A percentile compares a stretch with the other conserved stretches of the same genome.
Evolutionary conservation across 2,888 invertebrate genomes (phyloP).

Genomic region (Smittia aterrima): DNA sequence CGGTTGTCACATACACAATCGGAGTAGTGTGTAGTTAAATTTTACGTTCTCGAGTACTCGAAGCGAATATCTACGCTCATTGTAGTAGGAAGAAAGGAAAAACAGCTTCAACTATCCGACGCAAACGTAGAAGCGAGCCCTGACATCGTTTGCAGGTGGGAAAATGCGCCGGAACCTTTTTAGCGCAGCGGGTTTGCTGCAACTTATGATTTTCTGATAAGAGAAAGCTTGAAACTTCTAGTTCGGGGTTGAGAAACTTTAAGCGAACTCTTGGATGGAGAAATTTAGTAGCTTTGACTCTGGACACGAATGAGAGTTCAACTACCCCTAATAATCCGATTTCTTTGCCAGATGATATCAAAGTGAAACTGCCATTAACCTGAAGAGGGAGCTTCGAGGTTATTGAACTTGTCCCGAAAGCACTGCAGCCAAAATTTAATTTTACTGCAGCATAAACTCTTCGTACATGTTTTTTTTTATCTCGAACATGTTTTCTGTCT

Average conservation of each 20-base stretch:
- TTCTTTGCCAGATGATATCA: background rate
- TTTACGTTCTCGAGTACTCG: too few relatives aligned
- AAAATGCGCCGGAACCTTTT: background rate
- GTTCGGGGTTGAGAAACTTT: background rate
- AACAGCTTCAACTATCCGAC: background rate
- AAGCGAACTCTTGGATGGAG: too few relatives aligned
- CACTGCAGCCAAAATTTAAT: background rate
- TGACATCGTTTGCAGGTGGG: background rate
- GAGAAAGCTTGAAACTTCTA: slow-evolving; percentile 15
- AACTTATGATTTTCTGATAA: slow-evolving; percentile 30
- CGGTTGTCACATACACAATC: too few relatives aligned
- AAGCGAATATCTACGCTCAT: background rate
- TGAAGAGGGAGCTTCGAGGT: slow-evolving; percentile 1
- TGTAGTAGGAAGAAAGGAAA: background rate
- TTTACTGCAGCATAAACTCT: background rate
- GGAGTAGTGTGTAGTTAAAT: too few relatives aligned
- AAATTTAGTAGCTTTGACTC: background rate
- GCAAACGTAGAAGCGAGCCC: slow-evolving; percentile 3
- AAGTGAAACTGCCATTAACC: slow-evolving; percentile 8
- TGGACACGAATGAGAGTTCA: background rate
- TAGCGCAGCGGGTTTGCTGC: background rate
- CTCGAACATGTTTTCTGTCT: slow-evolving; percentile 6
- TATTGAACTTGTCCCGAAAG: background rate
- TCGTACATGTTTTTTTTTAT: background rate
- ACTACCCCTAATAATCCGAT: slow-evolving; percentile 1